A percentile compares a stretch with the other conserved stretches of the same genome.
Conservation (phyloP, 2,888 invertebrate species). For the Notodonta ziczac region DNA sequence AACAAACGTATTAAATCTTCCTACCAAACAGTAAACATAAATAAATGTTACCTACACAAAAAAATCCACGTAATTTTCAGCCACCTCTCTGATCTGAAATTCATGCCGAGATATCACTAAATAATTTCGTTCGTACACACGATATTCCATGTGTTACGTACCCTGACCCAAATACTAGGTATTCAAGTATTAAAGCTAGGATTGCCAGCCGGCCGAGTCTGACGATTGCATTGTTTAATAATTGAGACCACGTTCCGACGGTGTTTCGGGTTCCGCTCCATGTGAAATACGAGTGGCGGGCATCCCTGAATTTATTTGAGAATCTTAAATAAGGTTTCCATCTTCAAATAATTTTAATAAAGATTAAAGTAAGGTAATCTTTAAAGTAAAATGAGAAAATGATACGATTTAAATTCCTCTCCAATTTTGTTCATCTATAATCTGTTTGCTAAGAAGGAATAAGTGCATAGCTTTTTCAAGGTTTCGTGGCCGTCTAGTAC, state of each 20-base stretch:
- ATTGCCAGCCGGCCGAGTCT: constrained; percentile 53
- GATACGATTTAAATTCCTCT: too few relatives aligned
- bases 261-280: constrained; percentile 35
- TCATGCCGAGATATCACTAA: constrained; percentile 48
- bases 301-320: constrained; percentile 20
- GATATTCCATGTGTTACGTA: constrained; percentile 46
- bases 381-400: too few relatives aligned
- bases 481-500: too few relatives aligned
- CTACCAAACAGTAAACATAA: neutral
- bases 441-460: too few relatives aligned
- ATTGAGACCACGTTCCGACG: constrained; percentile 71
- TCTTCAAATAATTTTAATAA: neutral
- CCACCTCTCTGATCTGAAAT: constrained; percentile 36
- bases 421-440: too few relatives aligned
- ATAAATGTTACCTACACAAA: constrained; percentile 9
- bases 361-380: too few relatives aligned
- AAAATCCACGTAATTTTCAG: constrained; percentile 15
- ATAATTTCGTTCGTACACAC: constrained; percentile 51
- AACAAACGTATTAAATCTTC: too few relatives aligned
- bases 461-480: too few relatives aligned
- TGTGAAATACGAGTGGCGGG: constrained; percentile 35
- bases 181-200: constrained; percentile 79
- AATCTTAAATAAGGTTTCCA: neutral
- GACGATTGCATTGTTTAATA: constrained; percentile 81
- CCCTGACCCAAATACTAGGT: constrained; percentile 74